Evolutionary conservation across 2,888 invertebrate species (phyloP), one percentile per base, ranked within the genome.

Genomic region (Agrenia bidenticulata): DNA sequence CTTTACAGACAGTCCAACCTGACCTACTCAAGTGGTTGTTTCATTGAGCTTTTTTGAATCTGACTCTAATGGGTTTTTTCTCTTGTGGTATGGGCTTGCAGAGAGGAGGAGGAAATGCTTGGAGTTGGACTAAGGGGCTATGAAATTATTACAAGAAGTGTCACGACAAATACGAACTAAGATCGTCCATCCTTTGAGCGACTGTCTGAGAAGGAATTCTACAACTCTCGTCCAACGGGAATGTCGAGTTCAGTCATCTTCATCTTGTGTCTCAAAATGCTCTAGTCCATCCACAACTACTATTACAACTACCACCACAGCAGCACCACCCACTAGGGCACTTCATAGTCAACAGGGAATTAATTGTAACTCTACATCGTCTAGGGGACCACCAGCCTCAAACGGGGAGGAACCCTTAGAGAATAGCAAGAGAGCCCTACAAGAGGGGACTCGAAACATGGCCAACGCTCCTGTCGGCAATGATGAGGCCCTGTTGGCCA

Each of bases 401-500:
- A 51, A 2, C 13, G n/a, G 19, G 49, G 50, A 21, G 21, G 27
- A 50, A 58, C 39, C 39, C 39, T 15, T 39, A 39, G 15, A n/a
- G n/a, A n/a, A n/a, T n/a, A 32, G 5, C 32, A 32, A 32, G 32
- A 32, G 32, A n/a, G n/a, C n/a, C n/a, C n/a, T n/a, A n/a, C n/a
- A n/a, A n/a, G n/a, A n/a, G 45, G 58, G 1, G 53, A n/a, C 19
- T 15, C 65, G 51, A 37, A 64, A 26, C 53, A 71, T 71, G 70
- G 69, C 70, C 26, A 72, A 66, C 26, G 68, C 74, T 50, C 73
- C 74, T 1, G 66, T 73, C 24, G 73, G 72, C 39, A 71, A 70
- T 37, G 73, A 73, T 55, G 73, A 72, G 61, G 72, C 70, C 9
- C 61, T 76, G n/a, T 67, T 81, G 11, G 78, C 79, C 27, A 78